phyloP scores from a whole-genome alignment of 2,797 vertebrate genomes.

The Gila robusta region DNA sequence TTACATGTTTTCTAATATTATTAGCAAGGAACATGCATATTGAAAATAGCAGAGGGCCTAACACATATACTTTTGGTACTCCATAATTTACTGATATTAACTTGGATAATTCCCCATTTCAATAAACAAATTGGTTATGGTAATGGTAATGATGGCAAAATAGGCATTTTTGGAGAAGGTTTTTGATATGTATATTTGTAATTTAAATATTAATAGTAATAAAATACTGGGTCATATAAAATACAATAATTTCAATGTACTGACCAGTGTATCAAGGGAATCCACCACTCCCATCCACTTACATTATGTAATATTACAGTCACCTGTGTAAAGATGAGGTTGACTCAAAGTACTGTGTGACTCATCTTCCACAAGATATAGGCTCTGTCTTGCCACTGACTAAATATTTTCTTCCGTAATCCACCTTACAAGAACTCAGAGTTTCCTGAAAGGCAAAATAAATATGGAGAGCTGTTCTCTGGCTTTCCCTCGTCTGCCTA shows the following conservation, averaged over 20 bases:
- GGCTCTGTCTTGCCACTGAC: neutral
- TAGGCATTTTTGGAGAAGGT: too few species aligned
- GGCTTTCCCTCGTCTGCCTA: neutral
- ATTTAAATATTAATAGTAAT: neutral
- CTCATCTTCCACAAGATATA: conserved; percentile 1
- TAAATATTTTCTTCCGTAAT: conserved; percentile 27
- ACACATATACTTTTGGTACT: neutral
- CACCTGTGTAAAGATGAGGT: conserved; percentile 26
- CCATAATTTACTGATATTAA: too few species aligned
- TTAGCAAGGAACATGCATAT: too few species aligned
- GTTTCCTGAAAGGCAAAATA: conserved; percentile 13
- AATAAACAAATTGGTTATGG: too few species aligned
- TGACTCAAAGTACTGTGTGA: conserved; percentile 8
- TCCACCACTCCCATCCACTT: neutral
- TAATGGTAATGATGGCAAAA: too few species aligned
- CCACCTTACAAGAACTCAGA: neutral
- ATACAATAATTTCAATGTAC: neutral
- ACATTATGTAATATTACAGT: neutral
- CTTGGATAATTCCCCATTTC: too few species aligned
- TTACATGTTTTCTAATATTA: too few species aligned
- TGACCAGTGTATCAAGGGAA: neutral
- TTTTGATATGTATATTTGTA: too few species aligned
- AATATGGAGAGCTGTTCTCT: neutral
- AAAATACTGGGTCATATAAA: neutral
- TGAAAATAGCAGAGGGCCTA: neutral